Percentiles rank a stretch among this genome's conserved stretches.
phyloP scores from a whole-genome alignment of 2,888 invertebrate species.

The Chalcis sispes region DNA sequence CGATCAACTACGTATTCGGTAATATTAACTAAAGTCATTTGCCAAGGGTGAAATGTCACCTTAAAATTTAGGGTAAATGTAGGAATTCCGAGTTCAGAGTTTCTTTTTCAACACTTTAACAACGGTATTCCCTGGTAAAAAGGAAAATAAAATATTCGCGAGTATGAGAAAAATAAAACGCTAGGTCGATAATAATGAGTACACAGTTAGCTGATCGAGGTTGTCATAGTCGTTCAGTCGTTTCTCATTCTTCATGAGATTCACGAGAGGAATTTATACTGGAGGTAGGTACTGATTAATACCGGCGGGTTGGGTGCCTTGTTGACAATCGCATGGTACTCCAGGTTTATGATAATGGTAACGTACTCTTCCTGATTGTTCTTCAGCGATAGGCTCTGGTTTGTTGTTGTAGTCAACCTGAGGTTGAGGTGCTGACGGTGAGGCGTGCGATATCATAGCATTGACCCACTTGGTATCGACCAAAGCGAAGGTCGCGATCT shows the following conservation, averaged over 20 bases:
- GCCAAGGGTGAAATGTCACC: too few relatives aligned
- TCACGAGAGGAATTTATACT: conserved; percentile 21
- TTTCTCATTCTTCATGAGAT: conserved; percentile 1
- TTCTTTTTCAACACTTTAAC: not conserved
- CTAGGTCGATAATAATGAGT: conserved; percentile 1
- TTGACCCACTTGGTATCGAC: conserved; percentile 69
- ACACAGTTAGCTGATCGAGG: not conserved
- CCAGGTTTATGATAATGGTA: conserved; percentile 50
- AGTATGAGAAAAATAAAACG: conserved; percentile 1
- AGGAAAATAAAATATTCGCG: conserved; percentile 1
- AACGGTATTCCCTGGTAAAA: conserved; percentile 3
- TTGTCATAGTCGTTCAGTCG: conserved; percentile 35
- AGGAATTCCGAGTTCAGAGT: not conserved
- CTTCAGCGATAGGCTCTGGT: not conserved
- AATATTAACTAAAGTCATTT: too few relatives aligned
- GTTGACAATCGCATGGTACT: conserved; percentile 66
- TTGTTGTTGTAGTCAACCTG: conserved; percentile 16
- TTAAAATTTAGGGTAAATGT: not conserved
- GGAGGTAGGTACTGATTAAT: conserved; percentile 67
- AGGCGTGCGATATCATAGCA: conserved; percentile 57
- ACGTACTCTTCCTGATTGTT: conserved; percentile 9
- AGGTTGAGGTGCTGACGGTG: conserved; percentile 48
- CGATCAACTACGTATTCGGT: too few relatives aligned
- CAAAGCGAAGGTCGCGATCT: conserved; percentile 71
- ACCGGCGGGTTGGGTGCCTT: conserved; percentile 63